Conservation (phyloP, 2,797 vertebrate species). For the Peromyscus attwateri region DNA sequence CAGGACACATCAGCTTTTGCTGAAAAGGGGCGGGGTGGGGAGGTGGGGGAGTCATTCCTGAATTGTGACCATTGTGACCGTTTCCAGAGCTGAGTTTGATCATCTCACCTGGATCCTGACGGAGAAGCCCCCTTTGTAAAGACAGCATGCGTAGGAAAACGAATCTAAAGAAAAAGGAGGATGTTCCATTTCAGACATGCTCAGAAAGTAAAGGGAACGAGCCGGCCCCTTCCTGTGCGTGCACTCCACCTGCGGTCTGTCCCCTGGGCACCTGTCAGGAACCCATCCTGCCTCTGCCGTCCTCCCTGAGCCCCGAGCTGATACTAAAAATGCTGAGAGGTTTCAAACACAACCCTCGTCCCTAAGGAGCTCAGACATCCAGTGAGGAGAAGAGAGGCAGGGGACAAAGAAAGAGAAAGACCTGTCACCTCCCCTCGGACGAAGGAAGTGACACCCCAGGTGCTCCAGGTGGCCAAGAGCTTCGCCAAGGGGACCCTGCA, state of each 20-base stretch:
- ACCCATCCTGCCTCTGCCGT: background rate
- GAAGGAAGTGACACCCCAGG: background rate
- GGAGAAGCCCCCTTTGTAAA: background rate
- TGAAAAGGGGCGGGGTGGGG: background rate
- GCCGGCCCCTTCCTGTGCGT: background rate
- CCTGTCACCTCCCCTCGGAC: background rate
- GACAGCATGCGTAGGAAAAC: background rate
- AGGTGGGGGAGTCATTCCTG: background rate
- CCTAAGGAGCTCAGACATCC: background rate
- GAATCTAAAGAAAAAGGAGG: background rate
- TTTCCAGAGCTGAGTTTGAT: background rate
- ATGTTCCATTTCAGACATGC: background rate
- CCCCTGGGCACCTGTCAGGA: background rate
- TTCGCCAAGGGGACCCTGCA: accelerated
- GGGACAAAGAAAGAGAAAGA: background rate
- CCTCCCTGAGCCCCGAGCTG: background rate
- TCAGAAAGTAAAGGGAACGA: background rate
- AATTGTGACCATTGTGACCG: accelerated
- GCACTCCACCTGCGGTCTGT: background rate
- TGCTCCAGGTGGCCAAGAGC: too few species aligned
- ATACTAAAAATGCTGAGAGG: background rate
- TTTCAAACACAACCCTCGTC: background rate
- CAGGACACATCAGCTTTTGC: background rate
- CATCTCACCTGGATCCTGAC: background rate
- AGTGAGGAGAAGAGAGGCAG: background rate